phyloP scores from a whole-genome alignment of 2,113 vertebrate genomes.

The Colinus virginianus region DNA sequence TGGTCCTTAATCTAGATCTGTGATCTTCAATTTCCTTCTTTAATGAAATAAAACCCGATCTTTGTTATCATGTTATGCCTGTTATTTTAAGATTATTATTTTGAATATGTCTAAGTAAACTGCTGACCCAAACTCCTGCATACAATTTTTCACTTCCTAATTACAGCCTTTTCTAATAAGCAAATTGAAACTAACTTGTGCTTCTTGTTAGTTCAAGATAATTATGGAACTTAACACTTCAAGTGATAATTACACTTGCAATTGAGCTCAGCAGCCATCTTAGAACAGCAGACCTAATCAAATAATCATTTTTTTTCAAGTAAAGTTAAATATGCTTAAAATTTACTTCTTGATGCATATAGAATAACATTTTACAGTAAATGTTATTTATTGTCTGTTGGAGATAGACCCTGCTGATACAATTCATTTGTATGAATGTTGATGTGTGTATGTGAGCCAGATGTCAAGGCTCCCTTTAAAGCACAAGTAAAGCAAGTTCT shows the following conservation, averaged over 20 bases:
- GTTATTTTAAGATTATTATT: not conserved
- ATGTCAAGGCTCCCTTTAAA: not conserved
- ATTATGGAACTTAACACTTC: constrained; percentile 36
- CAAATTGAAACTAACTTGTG: not conserved
- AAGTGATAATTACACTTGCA: constrained; percentile 36
- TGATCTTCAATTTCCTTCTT: not conserved
- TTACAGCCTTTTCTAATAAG: not conserved
- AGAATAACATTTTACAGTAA: not conserved
- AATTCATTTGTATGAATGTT: not conserved
- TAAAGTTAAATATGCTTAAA: constrained; percentile 19
- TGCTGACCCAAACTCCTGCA: not conserved
- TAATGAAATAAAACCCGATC: not conserved
- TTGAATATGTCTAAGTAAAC: not conserved
- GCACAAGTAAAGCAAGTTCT: not conserved
- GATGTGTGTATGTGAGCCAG: not conserved
- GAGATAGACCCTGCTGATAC: not conserved
- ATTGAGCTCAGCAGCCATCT: constrained; percentile 6
- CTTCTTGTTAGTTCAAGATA: constrained; percentile 41
- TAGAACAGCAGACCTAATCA: constrained; percentile 9
- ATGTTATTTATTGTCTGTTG: not conserved
- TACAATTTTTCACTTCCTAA: not conserved
- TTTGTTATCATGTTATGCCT: not conserved
- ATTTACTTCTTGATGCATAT: not conserved
- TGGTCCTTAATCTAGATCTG: not conserved
- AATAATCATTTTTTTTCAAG: constrained; percentile 38